phyloP scores from a whole-genome alignment of 2,888 invertebrate genomes.

The Lydus trimaculatus region DNA sequence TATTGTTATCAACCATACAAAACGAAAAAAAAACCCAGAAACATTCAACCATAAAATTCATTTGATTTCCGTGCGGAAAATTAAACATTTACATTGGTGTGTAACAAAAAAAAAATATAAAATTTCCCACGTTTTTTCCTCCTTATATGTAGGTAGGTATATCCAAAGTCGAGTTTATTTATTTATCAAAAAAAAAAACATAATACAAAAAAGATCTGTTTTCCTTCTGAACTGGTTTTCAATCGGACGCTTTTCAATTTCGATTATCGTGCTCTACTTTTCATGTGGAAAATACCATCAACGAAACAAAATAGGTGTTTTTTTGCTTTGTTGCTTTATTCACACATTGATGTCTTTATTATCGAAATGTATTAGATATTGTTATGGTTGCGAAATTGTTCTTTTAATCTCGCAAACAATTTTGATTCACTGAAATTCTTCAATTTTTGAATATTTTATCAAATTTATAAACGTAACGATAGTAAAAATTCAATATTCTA shows the following conservation, averaged over 20 bases:
- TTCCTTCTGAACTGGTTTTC: constrained; percentile 28
- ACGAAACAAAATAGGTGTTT: constrained; percentile 24
- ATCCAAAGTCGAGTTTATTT: neutral
- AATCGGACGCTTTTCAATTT: constrained; percentile 34
- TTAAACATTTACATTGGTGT: neutral
- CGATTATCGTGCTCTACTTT: constrained; percentile 35
- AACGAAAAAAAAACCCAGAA: neutral
- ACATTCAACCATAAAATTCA: neutral
- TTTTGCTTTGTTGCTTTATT: constrained; percentile 11
- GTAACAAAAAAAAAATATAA: no score
- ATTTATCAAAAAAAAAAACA: neutral
- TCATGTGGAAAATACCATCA: constrained; percentile 30
- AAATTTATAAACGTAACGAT: neutral
- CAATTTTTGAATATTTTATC: neutral
- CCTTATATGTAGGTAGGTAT: no score
- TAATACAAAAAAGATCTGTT: constrained; percentile 10
- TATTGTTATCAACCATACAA: neutral
- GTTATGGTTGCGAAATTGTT: no score
- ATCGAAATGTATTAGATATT: no score
- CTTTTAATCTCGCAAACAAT: no score
- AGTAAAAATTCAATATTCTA: neutral
- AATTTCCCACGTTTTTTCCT: no score
- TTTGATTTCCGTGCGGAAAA: neutral
- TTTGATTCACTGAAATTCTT: no score
- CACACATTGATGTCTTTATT: constrained; percentile 20